A percentile compares a stretch with the other conserved stretches of the same genome.
Conservation (phyloP, 35 echinoderm and acorn worm genomes). For the Holothuria glaberrima region DNA sequence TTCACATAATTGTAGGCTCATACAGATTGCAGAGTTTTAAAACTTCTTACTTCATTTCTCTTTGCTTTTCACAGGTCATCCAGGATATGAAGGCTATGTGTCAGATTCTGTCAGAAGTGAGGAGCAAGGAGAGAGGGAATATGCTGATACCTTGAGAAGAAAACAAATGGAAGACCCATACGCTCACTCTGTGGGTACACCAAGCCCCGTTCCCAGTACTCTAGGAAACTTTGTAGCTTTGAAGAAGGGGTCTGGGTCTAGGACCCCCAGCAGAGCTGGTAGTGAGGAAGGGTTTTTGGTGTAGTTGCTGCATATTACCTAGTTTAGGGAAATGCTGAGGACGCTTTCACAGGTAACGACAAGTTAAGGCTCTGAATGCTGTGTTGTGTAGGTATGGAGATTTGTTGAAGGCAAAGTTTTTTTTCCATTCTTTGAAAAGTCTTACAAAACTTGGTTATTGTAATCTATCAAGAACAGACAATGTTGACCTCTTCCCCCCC, state of each 20-base stretch:
- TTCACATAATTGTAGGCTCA: too few relatives aligned
- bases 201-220: constrained; percentile 72
- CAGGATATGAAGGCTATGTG: constrained; percentile 27
- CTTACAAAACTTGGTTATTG: too few relatives aligned
- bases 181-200: constrained; percentile 47
- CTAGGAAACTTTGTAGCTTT: constrained; percentile 85
- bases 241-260: constrained; percentile 34
- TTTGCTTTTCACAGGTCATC: neutral
- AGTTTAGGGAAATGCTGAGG: too few relatives aligned
- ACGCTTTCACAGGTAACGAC: too few relatives aligned
- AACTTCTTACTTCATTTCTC: too few relatives aligned
- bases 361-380: too few relatives aligned
- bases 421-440: too few relatives aligned
- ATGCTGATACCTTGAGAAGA: constrained; percentile 69
- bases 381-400: too few relatives aligned
- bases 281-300: constrained; percentile 92
- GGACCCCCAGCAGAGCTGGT: constrained; percentile 46
- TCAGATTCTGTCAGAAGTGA: constrained; percentile 76
- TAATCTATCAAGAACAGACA: too few relatives aligned
- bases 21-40: too few relatives aligned
- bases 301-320: neutral
- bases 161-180: constrained; percentile 57
- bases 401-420: too few relatives aligned
- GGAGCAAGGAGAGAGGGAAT: constrained; percentile 78
- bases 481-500: too few relatives aligned